A percentile compares a stretch with the other conserved stretches of the same genome.
phyloP scores from a whole-genome alignment of 2,888 invertebrate genomes.

The Crocallis elinguaria region DNA sequence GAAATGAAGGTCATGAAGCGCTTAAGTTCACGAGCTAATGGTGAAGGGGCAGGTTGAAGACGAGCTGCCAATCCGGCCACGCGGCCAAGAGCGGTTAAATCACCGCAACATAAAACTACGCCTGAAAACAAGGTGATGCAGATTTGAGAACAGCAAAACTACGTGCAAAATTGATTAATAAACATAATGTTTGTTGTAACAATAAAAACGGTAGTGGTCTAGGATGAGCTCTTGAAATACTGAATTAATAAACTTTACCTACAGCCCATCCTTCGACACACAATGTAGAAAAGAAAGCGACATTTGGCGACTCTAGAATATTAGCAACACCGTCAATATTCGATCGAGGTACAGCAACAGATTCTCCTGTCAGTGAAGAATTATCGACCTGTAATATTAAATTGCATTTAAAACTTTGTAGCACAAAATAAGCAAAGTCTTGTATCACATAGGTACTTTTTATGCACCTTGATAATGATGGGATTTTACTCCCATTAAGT shows the following conservation, averaged over 20 bases:
- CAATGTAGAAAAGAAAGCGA: conserved; percentile 97
- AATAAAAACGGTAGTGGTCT: neutral
- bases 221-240: neutral
- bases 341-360: conserved; percentile 94
- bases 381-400: conserved; percentile 91
- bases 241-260: conserved; percentile 76
- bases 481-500: too few species aligned
- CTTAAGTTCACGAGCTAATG: conserved; percentile 97
- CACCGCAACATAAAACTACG: conserved; percentile 95
- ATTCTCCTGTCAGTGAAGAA: conserved; percentile 96
- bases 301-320: conserved; percentile 95
- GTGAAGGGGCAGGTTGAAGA: conserved; percentile 96
- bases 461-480: too few species aligned
- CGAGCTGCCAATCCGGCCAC: conserved; percentile 97
- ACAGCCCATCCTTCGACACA: conserved; percentile 96
- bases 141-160: too few species aligned
- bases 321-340: conserved; percentile 95
- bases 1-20: conserved; percentile 99
- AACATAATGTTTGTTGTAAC: too few species aligned
- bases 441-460: too few species aligned
- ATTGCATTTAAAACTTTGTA: too few species aligned
- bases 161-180: too few species aligned
- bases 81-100: conserved; percentile 92
- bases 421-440: too few species aligned
- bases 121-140: conserved; percentile 56